Base-by-base conservation (phyloP, 2,888 invertebrate genomes). In the Pseudeuparius sepicola region DNA sequence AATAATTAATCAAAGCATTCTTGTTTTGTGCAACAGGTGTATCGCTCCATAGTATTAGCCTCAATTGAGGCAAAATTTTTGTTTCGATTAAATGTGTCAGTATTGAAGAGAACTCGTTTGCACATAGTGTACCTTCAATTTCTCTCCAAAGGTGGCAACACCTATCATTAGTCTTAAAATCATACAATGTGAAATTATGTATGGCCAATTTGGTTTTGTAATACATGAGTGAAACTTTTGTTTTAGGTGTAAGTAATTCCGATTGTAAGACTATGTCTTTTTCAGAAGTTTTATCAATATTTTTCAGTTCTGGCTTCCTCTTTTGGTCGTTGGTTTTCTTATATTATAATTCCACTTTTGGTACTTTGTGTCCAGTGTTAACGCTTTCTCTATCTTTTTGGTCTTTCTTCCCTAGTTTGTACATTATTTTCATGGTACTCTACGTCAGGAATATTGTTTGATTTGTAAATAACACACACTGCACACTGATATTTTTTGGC, bases 141-240 rank as follows among this genome's bases (percentile, higher is more conserved):
- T 53, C 52, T 29, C 43, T 34, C 49, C 48, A 52, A 14, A 46
- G 25, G 36, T 42, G 52, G 29, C 51, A 51, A 18, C 14, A 33
- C 9, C 30, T 44, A 18, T 47, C 37, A 5, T 48, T 30, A n/a
- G 40, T 43, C 14, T 34, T 37, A 7, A 53, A 14, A 36, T 53
- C 31, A 35, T 40, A 51, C 30, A 52, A 14, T 2, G 46, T 51
- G 35, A 45, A 50, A 34, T 53, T 51, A 39, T 43, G 41, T 2
- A 39, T 37, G n/a, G 10, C 12, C 24, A 41, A 24, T 29, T 43
- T 43, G 14, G 34, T 46, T 34, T 49, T 49, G 30, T 42, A 53
- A 31, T 51, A 51, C 12, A 43, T 18, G 5, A 28, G n/a, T 2
- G 39, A 39, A 4, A 40, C 42, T 10, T 37, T 40, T 2, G 41